phyloP scores from a whole-genome alignment of 2,888 invertebrate species.

The Drosophila greeni region DNA sequence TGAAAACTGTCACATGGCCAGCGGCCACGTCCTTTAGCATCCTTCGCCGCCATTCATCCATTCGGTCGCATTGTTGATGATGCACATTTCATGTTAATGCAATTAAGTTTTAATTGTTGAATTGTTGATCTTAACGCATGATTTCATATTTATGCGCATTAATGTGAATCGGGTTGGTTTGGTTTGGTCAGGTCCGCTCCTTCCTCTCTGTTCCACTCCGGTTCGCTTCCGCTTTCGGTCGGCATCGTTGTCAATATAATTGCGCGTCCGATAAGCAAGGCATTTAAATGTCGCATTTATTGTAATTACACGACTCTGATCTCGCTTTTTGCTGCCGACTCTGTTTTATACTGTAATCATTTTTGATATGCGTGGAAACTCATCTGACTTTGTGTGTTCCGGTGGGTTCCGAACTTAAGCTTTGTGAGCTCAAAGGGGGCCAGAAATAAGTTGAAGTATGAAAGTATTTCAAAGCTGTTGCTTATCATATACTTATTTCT shows the following conservation, averaged over 20 bases:
- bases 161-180: constrained; percentile 59
- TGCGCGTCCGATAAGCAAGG: constrained; percentile 68
- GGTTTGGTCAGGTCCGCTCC: constrained; percentile 25
- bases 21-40: constrained; percentile 32
- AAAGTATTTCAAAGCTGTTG: not conserved
- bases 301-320: constrained; percentile 60
- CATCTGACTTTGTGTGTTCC: constrained; percentile 6
- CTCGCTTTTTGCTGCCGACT: constrained; percentile 11
- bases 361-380: constrained; percentile 32
- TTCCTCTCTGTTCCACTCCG: constrained; percentile 13
- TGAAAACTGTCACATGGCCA: constrained; percentile 33
- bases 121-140: constrained; percentile 75
- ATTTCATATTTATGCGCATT: constrained; percentile 74
- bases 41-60: constrained; percentile 27
- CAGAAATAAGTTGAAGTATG: rapidly evolving
- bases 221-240: constrained; percentile 33
- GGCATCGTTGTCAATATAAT: constrained; percentile 65
- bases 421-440: too few relatives aligned
- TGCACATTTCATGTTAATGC: constrained; percentile 74
- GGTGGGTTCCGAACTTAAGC: too few relatives aligned
- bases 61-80: constrained; percentile 62
- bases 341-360: constrained; percentile 55
- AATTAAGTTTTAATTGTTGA: constrained; percentile 75
- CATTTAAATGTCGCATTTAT: constrained; percentile 74
- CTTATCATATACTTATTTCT: not conserved